Base-by-base conservation (phyloP, 1,140 invertebrate genomes). In the Diabrotica virgifera region DNA sequence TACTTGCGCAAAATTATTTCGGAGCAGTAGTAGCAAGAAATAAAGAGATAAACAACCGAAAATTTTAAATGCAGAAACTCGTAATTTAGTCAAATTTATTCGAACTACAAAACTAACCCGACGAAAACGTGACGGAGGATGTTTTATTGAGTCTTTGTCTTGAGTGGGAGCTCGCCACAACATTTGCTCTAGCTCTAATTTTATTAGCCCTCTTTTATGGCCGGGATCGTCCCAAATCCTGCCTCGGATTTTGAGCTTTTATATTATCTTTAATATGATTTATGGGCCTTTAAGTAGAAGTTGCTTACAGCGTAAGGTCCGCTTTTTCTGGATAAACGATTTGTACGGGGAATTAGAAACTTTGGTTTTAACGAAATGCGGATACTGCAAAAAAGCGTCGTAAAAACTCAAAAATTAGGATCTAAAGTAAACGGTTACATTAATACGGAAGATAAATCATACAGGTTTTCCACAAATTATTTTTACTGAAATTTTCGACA, bases 1-100 rank as follows among this genome's bases (percentile, higher is more conserved):
- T n/a, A n/a, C 1, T 24, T 24, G 4, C 24, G 24, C 4, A 24
- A 24, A 24, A 24, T 24, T 1, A 24, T 24, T 24, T 24, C 1
- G 24, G 24, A 1, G 4, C 24, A 2, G 4, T 24, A 24, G 24
- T 2, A 46, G 40, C 40, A 46, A 8, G 40, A 46, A 46, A 46
- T 46, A n/a, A 46, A 8, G 40, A n/a, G 40, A 46, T 46, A 46
- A 46, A 46, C 40, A 46, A n/a, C 40, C n/a, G 13, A 9, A 13
- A 14, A 24, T 24, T 54, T 54, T 54, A 13, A 55, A 14, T 55
- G 53, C 53, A 55, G 35, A 11, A 6, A 7, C 51, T 36, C 53
- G 13, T 55, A 55, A 55, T 55, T 55, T 55, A 55, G 53, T 55
- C 53, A 55, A 55, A 55, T 55, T 24, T 55, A 55, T 55, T 55